Evolutionary conservation across 2,113 vertebrate genomes (phyloP), one percentile per base, ranked within the genome.

Genomic region (Addax nasomaculatus): DNA sequence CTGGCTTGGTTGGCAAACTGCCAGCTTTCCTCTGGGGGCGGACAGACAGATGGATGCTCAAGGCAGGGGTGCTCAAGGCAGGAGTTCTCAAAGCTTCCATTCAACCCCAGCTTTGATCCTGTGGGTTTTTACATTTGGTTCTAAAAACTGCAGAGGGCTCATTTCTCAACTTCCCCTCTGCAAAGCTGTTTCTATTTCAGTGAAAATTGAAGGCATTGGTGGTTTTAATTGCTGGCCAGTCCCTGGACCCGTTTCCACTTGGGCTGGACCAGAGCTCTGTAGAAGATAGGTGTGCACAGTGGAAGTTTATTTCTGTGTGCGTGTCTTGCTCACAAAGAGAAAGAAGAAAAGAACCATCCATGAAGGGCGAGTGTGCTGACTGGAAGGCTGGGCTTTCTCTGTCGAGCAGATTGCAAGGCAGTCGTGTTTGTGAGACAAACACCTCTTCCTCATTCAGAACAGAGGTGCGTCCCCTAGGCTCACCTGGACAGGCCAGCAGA

Each of bases 191-290:
- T 67, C 58, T 30, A 10, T 33, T 81, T 47, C 47, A 0, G 33
- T n/a, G 7, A 27, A 29, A 57, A 3, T 2, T 25, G 55, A 49
- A 70, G 29, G 55, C 29, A 6, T n/a, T 15, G 49, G 10, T 36
- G 76, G 53, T 15, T 62, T 49, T 47, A 25, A 4, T 13, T 15
- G n/a, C 51, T 33, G 27, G 1, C 14, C 0, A 0, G n/a, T 14
- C 58, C 30, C 2, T 3, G n/a, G 17, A 27, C 70, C 39, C 3
- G 0, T 23, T n/a, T n/a, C 51, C 55, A 39, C 25, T 0, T 0
- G 27, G 43, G 13, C 39, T 15, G 1, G 13, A 10, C 43, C 15
- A 30, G 53, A 1, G 19, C 55, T 23, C 29, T 3, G 14, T 25
- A 4, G 76, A 51, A 23, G 33, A 4, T 5, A 5, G 14, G 1